A percentile compares a stretch with the other conserved stretches of the same genome.
Evolutionary conservation across 2,888 invertebrate species (phyloP).

Genomic region (Danaus chrysippus): DNA sequence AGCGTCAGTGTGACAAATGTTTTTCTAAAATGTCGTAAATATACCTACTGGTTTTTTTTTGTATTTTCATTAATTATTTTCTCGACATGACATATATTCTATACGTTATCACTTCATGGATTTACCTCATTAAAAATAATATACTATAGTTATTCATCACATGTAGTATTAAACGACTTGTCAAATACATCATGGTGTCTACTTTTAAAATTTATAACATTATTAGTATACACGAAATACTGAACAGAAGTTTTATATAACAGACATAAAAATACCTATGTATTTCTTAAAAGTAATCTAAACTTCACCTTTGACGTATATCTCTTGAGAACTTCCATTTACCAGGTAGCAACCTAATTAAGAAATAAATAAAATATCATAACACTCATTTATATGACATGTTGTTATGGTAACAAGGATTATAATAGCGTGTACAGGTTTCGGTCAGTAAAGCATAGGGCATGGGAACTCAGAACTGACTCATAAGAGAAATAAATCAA

Average conservation of each 20-base stretch:
- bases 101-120: no score
- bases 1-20: no score
- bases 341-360: constrained; percentile 24
- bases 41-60: no score
- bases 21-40: no score
- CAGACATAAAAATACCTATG: background rate
- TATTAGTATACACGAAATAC: no score
- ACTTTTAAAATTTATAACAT: no score
- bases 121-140: no score
- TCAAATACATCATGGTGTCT: no score
- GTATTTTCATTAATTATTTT: constrained; percentile 22
- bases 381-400: constrained; percentile 5
- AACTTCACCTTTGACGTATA: constrained; percentile 20
- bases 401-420: background rate
- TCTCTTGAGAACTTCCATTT: constrained; percentile 14
- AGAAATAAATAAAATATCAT: constrained; percentile 10
- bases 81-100: no score
- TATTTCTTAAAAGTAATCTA: constrained; percentile 2
- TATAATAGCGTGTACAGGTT: constrained; percentile 9
- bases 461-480: constrained; percentile 62
- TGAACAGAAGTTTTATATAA: no score
- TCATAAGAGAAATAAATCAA: constrained; percentile 72
- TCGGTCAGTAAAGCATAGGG: constrained; percentile 41
- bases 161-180: no score
- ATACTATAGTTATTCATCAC: no score